Conservation (phyloP, 1,140 invertebrate species). For the Hylaeus volcanicus region DNA sequence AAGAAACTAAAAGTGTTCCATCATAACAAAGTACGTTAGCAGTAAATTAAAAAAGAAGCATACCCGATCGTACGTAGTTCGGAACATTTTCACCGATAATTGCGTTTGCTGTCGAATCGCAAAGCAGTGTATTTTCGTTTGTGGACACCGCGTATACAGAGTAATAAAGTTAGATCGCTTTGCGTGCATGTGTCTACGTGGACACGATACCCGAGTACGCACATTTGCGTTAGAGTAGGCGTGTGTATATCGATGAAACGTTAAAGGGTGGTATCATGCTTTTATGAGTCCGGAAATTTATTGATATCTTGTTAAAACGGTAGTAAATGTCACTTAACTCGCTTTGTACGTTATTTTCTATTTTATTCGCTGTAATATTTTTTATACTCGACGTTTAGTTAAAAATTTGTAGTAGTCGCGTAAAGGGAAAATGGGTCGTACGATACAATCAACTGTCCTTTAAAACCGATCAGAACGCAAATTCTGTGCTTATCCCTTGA, state of each 20-base stretch:
- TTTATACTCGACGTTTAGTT: not conserved
- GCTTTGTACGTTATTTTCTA: conserved; percentile 21
- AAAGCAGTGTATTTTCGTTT: too few species aligned
- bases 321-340: conserved; percentile 54
- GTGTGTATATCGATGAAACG: conserved; percentile 13
- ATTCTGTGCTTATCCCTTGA: too few species aligned
- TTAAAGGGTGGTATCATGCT: conserved; percentile 58
- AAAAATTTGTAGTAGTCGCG: not conserved
- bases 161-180: too few species aligned
- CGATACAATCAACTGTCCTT: not conserved
- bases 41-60: too few species aligned
- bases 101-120: too few species aligned
- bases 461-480: too few species aligned
- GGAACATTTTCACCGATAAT: too few species aligned
- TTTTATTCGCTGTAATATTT: conserved; percentile 2
- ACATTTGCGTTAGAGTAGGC: not conserved
- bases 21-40: too few species aligned
- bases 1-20: too few species aligned
- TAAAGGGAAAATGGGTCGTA: too few species aligned
- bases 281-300: conserved; percentile 57
- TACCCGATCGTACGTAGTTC: too few species aligned
- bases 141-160: too few species aligned
- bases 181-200: not conserved
- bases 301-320: conserved; percentile 47
- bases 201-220: conserved; percentile 4